Base-by-base conservation (phyloP, 2,797 vertebrate species). In the Cygnus olor region DNA sequence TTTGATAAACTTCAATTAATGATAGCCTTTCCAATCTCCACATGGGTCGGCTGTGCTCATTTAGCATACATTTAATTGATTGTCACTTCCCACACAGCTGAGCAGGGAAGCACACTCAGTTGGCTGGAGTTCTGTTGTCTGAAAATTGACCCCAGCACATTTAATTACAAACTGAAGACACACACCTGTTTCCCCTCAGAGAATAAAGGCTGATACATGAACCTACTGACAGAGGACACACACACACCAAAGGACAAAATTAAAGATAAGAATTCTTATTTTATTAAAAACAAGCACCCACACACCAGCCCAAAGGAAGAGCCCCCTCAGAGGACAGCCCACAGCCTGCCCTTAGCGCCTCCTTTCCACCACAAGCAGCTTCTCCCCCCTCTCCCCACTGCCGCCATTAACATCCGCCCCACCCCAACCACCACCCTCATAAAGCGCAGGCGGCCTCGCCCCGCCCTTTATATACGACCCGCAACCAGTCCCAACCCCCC, bases 21-120 rank as follows among this genome's bases (percentile, higher is more conserved):
- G 61, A 84, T 30, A 68, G 30, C 63, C 53, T 89, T 79, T 77
- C 40, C 28, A 64, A 93, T 60, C 22, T 85, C 57, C 65, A 42
- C 1, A 7, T 21, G 40, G 45, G 93, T 71, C 56, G 79, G 34
- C 45, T 83, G 38, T 7, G 25, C 53, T 81, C 77, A 42, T 57
- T 83, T 76, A 17, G 25, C 49, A 65, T 27, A 8, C 57, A 32
- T 17, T 85, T 89, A 80, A 85, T 94, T 84, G 72, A 17, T 24
- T 10, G 22, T 57, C 54, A 58, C 24, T 34, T 49, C 45, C 9
- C 16, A 24, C 0, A 9, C 19, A 71, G 27, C 24, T 28, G 22
- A 9, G 0, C 32, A 87, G 60, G 11, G 5, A 44, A 81, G 30
- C 0, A 0, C 2, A 10, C 2, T 27, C 17, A 40, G 74, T 8